Evolutionary conservation across 1,140 invertebrate species (phyloP).

Genomic region (Bombus pyrosoma): DNA sequence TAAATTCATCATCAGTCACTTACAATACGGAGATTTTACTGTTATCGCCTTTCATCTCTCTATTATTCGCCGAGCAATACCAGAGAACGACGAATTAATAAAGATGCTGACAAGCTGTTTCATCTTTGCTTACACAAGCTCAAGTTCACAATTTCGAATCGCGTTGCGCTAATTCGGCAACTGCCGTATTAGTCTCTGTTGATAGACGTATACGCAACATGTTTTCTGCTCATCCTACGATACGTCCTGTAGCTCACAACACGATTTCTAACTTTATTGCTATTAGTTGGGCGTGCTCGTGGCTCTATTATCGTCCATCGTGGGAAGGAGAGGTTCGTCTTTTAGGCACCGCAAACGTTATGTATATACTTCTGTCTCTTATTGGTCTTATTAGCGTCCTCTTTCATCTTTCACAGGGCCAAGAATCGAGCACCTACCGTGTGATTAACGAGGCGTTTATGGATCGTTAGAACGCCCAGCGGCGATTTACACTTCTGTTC

Average conservation of each 20-base stretch:
- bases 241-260: conserved; percentile 26
- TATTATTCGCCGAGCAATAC: background rate
- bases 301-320: conserved; percentile 75
- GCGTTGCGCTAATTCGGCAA: background rate
- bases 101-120: background rate
- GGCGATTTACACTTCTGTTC: background rate
- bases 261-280: conserved; percentile 76
- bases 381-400: conserved; percentile 36
- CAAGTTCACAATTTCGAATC: background rate
- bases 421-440: conserved; percentile 66
- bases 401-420: conserved; percentile 55
- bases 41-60: background rate
- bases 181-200: background rate
- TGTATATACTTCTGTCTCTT: conserved; percentile 5
- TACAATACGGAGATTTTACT: background rate
- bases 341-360: conserved; percentile 52
- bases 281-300: conserved; percentile 75
- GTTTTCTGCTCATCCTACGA: conserved; percentile 26
- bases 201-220: background rate
- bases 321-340: conserved; percentile 56
- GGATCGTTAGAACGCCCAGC: conserved; percentile 41
- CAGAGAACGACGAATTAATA: background rate
- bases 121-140: background rate
- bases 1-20: background rate
- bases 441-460: conserved; percentile 77